phyloP scores from a whole-genome alignment of 2,113 vertebrate genomes.

The Forbesichthys agassizii region DNA sequence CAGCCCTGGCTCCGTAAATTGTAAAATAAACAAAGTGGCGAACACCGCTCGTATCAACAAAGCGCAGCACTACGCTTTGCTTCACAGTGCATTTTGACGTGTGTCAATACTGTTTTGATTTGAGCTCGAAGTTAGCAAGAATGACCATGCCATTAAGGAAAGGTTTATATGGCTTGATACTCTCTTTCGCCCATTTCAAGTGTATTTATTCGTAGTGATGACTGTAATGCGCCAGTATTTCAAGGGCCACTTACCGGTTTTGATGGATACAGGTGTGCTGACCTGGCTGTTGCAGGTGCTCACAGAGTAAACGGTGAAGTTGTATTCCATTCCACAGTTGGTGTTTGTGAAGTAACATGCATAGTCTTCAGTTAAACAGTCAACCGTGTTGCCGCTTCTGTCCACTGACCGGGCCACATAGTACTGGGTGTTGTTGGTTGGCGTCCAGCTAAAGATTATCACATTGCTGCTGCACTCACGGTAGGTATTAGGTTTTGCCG shows the following conservation, averaged over 20 bases:
- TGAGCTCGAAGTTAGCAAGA: too few species aligned
- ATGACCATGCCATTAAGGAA: not conserved
- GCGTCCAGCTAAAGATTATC: conserved; percentile 67
- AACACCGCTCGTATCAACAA: too few species aligned
- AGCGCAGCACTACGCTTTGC: not conserved
- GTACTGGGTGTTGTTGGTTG: conserved; percentile 63
- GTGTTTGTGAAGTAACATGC: conserved; percentile 73
- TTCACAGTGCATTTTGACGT: too few species aligned
- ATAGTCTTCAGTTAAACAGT: conserved; percentile 64
- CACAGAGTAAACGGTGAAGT: conserved; percentile 64
- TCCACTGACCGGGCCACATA: conserved; percentile 67
- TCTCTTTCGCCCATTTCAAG: not conserved
- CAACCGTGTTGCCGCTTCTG: conserved; percentile 9
- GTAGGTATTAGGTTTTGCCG: conserved; percentile 30
- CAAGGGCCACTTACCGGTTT: conserved; percentile 56
- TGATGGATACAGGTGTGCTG: conserved; percentile 43
- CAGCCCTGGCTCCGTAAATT: too few species aligned
- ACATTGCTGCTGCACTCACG: conserved; percentile 69
- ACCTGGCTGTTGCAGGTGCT: conserved; percentile 57
- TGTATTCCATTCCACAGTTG: conserved; percentile 68
- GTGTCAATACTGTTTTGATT: too few species aligned
- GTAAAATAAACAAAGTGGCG: too few species aligned
- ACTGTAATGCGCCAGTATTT: not conserved
- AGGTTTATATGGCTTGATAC: too few species aligned
- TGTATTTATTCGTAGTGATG: not conserved